Base-by-base conservation (phyloP, 2,888 invertebrate species). In the Lobophora halterata region DNA sequence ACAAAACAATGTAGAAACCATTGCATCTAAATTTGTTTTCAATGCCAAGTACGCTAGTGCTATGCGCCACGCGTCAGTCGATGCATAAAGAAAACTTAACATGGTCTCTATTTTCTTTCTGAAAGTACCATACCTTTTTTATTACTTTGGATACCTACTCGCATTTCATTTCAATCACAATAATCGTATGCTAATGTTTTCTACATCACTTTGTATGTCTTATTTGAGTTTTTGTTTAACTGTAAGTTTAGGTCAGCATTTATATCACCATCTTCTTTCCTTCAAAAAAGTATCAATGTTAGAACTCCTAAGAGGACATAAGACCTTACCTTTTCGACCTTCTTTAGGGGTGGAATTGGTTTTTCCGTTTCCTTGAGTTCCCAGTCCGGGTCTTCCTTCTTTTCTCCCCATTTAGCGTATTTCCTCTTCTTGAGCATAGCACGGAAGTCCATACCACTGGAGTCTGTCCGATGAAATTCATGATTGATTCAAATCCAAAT, bases 391-490 rank as follows among this genome's bases (percentile, higher is more conserved):
- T 97, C 97, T 32, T 93, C 94, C 58, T 98, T 95, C 56, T 97
- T 94, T 78, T 93, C 92, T 45, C 91, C 95, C 97, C 97, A 97
- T 90, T 96, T 95, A 64, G 95, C 94, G 79, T 97, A 97, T 86
- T 96, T 96, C 68, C 97, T 93, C 89, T 97, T 98, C 87, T 97
- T 98, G 62, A 99, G 90, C 95, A 99, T 95, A 49, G 97, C 93
- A 86, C 99, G 93, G 94, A 99, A 99, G 88, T 99, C 99, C 94
- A 99, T 95, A 56, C 97, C 97, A 86, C 97, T 97, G 51, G 98
- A 93, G 89, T 97, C 98, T 95, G 46, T 26, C 38, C 26, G 25
- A 34, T 17, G 6, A 3, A 39, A 33, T 30, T 18, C 5, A 19
- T 17, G 19, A n/a, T n/a, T n/a, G n/a, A n/a, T n/a, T n/a, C n/a